Evolutionary conservation across 2,797 vertebrate genomes (phyloP).

Genomic region (Poeciliopsis turneri): DNA sequence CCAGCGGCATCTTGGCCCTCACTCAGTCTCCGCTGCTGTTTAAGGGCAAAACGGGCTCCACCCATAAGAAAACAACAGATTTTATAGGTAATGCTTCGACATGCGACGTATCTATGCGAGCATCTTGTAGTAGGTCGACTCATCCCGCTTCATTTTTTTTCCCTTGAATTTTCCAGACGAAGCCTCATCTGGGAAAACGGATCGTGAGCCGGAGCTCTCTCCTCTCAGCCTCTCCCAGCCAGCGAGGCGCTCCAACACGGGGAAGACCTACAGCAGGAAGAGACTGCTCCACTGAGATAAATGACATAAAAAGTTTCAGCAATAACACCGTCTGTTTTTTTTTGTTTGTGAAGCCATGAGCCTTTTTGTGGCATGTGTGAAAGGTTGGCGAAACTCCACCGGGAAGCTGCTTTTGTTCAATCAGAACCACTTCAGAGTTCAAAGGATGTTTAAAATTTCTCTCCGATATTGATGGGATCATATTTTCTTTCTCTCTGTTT

Average conservation of each 20-base stretch:
- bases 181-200: slow-evolving; percentile 27
- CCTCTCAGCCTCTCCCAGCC: slow-evolving; percentile 70
- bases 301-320: neutral
- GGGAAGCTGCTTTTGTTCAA: slow-evolving; percentile 14
- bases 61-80: slow-evolving; percentile 49
- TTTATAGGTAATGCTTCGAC: slow-evolving; percentile 31
- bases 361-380: slow-evolving; percentile 21
- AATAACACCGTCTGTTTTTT: neutral
- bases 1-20: slow-evolving; percentile 88
- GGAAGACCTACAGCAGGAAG: slow-evolving; percentile 87
- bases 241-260: slow-evolving; percentile 52
- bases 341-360: slow-evolving; percentile 7
- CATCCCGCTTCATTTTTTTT: neutral
- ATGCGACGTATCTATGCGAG: too few relatives aligned
- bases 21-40: slow-evolving; percentile 92
- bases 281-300: slow-evolving; percentile 79
- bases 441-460: slow-evolving; percentile 2
- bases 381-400: slow-evolving; percentile 19
- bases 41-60: slow-evolving; percentile 68
- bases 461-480: neutral
- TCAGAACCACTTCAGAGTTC: slow-evolving; percentile 10
- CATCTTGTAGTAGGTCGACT: neutral
- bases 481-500: slow-evolving; percentile 17
- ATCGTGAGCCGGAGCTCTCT: slow-evolving; percentile 63
- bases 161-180: slow-evolving; percentile 43